Evolutionary conservation across 2,888 invertebrate genomes (phyloP).

Genomic region (Chaetogeoica ovagalla): DNA sequence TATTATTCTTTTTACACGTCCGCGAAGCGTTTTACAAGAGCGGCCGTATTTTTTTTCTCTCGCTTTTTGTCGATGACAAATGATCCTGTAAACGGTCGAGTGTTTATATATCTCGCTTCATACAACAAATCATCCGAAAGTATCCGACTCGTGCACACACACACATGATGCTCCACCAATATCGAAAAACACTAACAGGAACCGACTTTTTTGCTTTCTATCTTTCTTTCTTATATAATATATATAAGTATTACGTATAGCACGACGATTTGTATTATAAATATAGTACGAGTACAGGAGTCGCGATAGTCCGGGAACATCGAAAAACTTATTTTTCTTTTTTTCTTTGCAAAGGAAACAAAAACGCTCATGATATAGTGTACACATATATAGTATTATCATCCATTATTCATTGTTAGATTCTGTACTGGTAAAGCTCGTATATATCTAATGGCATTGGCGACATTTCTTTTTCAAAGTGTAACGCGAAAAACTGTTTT

Average conservation of each 20-base stretch:
- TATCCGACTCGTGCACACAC: background rate
- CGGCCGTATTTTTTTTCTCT: background rate
- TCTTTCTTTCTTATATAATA: background rate
- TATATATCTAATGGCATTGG: slow-evolving; percentile 3
- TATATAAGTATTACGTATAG: background rate
- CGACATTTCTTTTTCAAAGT: slow-evolving; percentile 45
- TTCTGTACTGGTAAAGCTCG: background rate
- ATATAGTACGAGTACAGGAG: too few relatives aligned
- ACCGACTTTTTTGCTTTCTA: slow-evolving; percentile 19
- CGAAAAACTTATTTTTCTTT: slow-evolving; percentile 41
- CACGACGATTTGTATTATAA: background rate
- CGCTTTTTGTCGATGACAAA: slow-evolving; percentile 45
- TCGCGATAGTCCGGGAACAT: slow-evolving; percentile 26
- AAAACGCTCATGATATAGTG: slow-evolving; percentile 16
- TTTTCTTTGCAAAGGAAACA: slow-evolving; percentile 39
- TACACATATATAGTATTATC: background rate
- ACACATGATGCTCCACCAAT: too few relatives aligned
- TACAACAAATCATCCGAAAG: slow-evolving; percentile 32
- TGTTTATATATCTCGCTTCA: slow-evolving; percentile 1
- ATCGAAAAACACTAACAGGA: slow-evolving; percentile 10
- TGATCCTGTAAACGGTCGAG: slow-evolving; percentile 49
- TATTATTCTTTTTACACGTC: slow-evolving; percentile 28
- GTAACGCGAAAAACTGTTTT: background rate
- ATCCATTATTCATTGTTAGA: slow-evolving; percentile 47
- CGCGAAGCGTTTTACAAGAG: slow-evolving; percentile 8